phyloP scores from a whole-genome alignment of 2,797 vertebrate species.

The Anas georgica region DNA sequence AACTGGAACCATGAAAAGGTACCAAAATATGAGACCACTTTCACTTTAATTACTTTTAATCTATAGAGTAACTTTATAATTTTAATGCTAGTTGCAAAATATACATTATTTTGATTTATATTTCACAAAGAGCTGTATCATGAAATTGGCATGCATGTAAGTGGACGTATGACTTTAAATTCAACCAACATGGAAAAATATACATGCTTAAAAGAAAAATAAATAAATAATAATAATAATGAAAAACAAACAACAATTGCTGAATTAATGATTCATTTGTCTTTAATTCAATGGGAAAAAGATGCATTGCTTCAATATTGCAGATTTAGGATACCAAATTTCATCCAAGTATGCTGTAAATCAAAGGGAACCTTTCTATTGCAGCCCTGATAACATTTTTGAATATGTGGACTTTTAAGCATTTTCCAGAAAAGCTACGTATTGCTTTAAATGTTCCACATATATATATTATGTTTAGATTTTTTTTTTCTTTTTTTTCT shows the following conservation, averaged over 20 bases:
- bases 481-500: neutral
- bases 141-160: neutral
- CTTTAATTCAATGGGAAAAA: neutral
- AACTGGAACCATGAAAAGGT: neutral
- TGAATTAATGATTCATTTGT: neutral
- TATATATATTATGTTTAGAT: neutral
- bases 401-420: neutral
- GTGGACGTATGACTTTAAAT: neutral
- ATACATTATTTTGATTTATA: neutral
- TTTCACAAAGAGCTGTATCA: neutral
- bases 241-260: neutral
- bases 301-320: neutral
- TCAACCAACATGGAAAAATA: neutral
- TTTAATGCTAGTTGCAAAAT: neutral
- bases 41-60: neutral
- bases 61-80: neutral
- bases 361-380: neutral
- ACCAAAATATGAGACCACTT: neutral
- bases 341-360: neutral
- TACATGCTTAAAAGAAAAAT: neutral
- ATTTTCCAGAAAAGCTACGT: neutral
- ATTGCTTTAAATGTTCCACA: neutral
- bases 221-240: neutral
- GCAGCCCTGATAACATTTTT: neutral
- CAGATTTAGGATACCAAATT: neutral